phyloP scores from a whole-genome alignment of 2,797 vertebrate genomes.

The Cyprinodon diabolis region DNA sequence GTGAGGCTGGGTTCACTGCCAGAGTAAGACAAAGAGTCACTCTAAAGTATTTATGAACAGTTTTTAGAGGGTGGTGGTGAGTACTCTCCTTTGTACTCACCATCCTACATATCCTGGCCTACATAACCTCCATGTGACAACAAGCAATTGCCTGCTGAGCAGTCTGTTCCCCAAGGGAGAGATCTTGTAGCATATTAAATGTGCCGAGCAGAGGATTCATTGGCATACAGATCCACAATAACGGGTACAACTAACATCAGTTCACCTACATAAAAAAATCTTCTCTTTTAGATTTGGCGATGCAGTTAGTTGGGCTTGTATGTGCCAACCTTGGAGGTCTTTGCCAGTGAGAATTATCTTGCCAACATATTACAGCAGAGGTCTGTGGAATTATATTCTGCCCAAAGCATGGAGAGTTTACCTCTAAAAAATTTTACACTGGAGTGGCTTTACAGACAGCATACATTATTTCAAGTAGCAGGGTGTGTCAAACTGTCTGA shows the following conservation, averaged over 20 bases:
- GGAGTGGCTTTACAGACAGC: background rate
- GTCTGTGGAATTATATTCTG: conserved; percentile 15
- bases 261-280: conserved; percentile 34
- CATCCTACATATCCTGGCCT: conserved; percentile 68
- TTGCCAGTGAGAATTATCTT: conserved; percentile 27
- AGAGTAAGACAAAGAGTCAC: conserved; percentile 78
- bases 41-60: conserved; percentile 82
- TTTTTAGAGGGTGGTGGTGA: conserved; percentile 71
- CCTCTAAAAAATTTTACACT: conserved; percentile 16
- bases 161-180: conserved; percentile 48
- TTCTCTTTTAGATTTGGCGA: conserved; percentile 13
- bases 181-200: conserved; percentile 36
- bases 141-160: conserved; percentile 60
- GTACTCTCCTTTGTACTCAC: conserved; percentile 78
- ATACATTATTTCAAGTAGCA: conserved; percentile 4
- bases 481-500: conserved; percentile 1
- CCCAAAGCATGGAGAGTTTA: background rate
- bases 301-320: conserved; percentile 19
- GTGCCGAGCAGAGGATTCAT: conserved; percentile 49
- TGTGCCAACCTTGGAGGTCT: conserved; percentile 27
- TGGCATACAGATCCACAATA: conserved; percentile 41
- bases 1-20: conserved; percentile 60
- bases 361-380: conserved; percentile 11
- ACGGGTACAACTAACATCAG: conserved; percentile 30
- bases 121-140: conserved; percentile 72